phyloP scores from a whole-genome alignment of 2,797 vertebrate genomes.

The Glyptemys insculpta region DNA sequence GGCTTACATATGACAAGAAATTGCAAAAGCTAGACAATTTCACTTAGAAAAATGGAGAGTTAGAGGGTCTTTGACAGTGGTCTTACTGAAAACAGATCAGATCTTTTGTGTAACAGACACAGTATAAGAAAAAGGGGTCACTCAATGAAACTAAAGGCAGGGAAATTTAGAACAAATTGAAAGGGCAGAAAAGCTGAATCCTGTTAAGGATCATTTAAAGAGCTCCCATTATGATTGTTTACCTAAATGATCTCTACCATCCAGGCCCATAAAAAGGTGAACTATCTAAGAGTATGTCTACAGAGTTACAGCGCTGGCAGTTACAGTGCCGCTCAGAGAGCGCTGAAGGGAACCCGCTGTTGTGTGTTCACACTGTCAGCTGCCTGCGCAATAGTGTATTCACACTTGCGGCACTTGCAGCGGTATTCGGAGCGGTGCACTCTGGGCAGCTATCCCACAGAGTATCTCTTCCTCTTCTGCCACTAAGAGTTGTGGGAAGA shows the following conservation, averaged over 20 bases:
- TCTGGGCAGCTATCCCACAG: too few relatives aligned
- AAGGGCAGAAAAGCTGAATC: not conserved
- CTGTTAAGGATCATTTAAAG: not conserved
- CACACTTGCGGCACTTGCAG: too few relatives aligned
- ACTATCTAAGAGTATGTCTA: not conserved
- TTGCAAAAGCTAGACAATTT: not conserved
- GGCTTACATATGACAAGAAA: not conserved
- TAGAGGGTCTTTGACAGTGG: not conserved
- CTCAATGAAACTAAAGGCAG: not conserved
- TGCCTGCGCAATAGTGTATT: too few relatives aligned
- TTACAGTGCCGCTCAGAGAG: too few relatives aligned
- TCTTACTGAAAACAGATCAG: not conserved
- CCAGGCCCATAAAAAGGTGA: not conserved
- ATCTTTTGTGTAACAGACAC: not conserved
- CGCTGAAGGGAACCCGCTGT: too few relatives aligned
- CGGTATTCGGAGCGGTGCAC: too few relatives aligned
- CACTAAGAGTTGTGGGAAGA: too few relatives aligned
- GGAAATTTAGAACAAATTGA: not conserved
- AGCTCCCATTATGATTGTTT: not conserved
- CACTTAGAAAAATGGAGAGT: not conserved
- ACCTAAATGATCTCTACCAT: not conserved
- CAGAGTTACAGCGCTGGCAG: too few relatives aligned
- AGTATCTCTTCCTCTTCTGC: too few relatives aligned
- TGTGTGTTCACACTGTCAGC: too few relatives aligned
- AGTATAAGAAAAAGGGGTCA: not conserved